These are phyloP conservation scores for Acanthornis magna DNA, from an alignment of 2,797 vertebrate genomes.

Conservation along the genomic window DNA sequence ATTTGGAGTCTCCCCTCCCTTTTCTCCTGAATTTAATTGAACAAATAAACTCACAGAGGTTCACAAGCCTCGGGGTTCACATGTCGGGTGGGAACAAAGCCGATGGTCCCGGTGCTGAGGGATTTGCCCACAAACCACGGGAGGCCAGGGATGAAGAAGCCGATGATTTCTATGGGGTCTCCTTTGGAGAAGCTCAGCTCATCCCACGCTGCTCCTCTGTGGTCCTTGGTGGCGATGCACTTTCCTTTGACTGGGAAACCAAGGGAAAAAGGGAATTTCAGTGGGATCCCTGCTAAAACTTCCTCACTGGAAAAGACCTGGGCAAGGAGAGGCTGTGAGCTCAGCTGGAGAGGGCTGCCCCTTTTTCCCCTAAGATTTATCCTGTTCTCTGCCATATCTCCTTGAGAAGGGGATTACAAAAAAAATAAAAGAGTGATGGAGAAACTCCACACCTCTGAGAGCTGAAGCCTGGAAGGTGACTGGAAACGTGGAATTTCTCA, in stretches of 20 bases:
- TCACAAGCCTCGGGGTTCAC: slow-evolving; percentile 77
- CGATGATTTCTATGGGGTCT: slow-evolving; percentile 85
- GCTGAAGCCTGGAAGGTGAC: not conserved
- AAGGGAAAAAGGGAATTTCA: not conserved
- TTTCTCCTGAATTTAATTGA: not conserved
- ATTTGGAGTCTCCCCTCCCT: not conserved
- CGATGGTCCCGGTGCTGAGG: slow-evolving; percentile 77
- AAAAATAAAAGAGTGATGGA: not conserved
- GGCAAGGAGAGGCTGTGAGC: not conserved
- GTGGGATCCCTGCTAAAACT: not conserved
- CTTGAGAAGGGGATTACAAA: not conserved
- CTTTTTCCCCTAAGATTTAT: not conserved
- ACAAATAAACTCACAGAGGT: slow-evolving; percentile 82
- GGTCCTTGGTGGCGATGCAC: slow-evolving; percentile 81
- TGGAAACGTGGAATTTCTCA: not conserved
- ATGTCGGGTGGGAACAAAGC: slow-evolving; percentile 84
- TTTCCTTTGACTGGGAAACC: slow-evolving; percentile 82
- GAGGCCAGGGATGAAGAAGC: slow-evolving; percentile 85
- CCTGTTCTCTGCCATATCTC: not conserved
- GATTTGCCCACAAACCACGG: slow-evolving; percentile 87
- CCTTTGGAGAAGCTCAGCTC: slow-evolving; percentile 87
- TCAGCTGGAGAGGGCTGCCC: not conserved
- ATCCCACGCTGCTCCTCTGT: slow-evolving; percentile 78
- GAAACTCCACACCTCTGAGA: not conserved
- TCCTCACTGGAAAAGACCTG: not conserved